Conservation (phyloP, 2,797 vertebrate genomes). For the Acipenser ruthenus region DNA sequence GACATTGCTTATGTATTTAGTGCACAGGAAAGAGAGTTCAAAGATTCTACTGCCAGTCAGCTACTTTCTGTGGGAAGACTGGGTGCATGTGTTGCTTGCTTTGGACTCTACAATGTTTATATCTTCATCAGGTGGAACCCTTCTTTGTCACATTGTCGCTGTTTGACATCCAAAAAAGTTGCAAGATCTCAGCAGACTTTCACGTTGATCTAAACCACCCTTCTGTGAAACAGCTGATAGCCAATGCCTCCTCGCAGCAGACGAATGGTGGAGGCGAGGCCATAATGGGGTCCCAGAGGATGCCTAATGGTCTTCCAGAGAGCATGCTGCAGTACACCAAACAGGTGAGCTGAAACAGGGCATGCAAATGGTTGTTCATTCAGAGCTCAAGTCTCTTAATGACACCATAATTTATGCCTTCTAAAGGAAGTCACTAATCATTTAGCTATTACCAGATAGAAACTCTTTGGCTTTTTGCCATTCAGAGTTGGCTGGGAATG, state of each 20-base stretch:
- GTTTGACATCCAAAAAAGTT: conserved; percentile 85
- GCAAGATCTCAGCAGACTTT: conserved; percentile 93
- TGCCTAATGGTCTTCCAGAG: conserved; percentile 56
- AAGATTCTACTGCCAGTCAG: too few species aligned
- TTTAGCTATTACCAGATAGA: not conserved
- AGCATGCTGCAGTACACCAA: conserved; percentile 74
- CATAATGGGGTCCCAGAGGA: conserved; percentile 34
- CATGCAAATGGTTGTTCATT: not conserved
- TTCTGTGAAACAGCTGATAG: conserved; percentile 78
- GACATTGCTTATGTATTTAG: too few species aligned
- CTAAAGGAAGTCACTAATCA: not conserved
- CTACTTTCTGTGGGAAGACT: too few species aligned
- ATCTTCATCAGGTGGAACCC: conserved; percentile 78
- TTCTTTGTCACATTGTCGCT: conserved; percentile 87
- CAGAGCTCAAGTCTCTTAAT: not conserved
- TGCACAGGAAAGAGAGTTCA: too few species aligned
- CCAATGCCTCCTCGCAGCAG: conserved; percentile 45
- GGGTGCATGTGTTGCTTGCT: too few species aligned
- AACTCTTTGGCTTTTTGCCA: not conserved
- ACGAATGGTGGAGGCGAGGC: conserved; percentile 60
- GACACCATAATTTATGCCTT: not conserved
- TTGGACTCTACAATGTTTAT: too few species aligned
- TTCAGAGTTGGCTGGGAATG: not conserved
- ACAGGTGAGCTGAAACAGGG: conserved; percentile 58
- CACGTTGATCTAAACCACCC: conserved; percentile 88